Conservation (phyloP, 1,140 invertebrate species). For the Bicyclus anynana region DNA sequence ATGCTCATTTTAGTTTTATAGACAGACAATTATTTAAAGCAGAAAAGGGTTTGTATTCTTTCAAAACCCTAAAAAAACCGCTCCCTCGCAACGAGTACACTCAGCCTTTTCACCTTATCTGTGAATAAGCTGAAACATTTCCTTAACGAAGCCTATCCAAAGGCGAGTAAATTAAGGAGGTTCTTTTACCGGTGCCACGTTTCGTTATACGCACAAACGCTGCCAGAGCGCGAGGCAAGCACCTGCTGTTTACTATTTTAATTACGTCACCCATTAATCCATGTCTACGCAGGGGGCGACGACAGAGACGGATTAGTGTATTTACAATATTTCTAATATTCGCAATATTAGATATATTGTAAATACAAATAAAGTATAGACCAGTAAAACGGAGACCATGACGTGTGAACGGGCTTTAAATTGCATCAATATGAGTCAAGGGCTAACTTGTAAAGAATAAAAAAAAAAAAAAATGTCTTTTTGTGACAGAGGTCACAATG, state of each 20-base stretch:
- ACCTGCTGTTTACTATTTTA: constrained; percentile 64
- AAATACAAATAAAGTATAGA: too few relatives aligned
- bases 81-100: not conserved
- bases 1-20: too few relatives aligned
- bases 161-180: constrained; percentile 23
- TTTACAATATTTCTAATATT: constrained; percentile 48
- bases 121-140: constrained; percentile 25
- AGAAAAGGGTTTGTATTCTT: not conserved
- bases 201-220: constrained; percentile 37
- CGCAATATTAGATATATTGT: too few relatives aligned
- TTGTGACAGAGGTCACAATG: too few relatives aligned
- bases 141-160: constrained; percentile 26
- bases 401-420: too few relatives aligned
- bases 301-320: constrained; percentile 54
- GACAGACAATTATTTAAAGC: too few relatives aligned
- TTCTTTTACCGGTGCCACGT: constrained; percentile 17
- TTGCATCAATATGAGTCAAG: too few relatives aligned
- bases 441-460: too few relatives aligned
- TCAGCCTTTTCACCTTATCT: constrained; percentile 14
- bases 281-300: constrained; percentile 49
- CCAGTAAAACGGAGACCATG: too few relatives aligned
- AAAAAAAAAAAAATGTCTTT: too few relatives aligned
- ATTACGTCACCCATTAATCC: constrained; percentile 62
- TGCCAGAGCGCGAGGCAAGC: constrained; percentile 36
- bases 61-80: not conserved